Conservation (phyloP, 2,113 vertebrate genomes). For the Atrichornis clamosus region DNA sequence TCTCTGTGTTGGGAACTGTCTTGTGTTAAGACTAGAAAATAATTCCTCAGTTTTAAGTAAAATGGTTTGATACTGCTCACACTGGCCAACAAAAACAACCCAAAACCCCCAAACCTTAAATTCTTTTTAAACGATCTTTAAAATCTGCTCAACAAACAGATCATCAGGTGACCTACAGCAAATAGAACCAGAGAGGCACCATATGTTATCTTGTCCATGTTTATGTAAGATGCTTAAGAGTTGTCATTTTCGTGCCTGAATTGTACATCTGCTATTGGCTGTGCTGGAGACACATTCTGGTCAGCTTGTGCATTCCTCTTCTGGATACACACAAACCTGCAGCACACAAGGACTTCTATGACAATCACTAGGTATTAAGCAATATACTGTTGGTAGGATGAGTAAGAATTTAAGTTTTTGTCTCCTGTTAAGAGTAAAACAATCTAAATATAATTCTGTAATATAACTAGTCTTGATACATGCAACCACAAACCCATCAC, state of each 20-base stretch:
- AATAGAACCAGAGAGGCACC: neutral
- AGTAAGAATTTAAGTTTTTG: neutral
- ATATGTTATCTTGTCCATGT: neutral
- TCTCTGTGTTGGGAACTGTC: neutral
- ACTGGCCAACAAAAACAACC: neutral
- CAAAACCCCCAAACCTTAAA: neutral
- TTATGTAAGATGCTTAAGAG: neutral
- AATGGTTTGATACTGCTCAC: neutral
- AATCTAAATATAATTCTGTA: neutral
- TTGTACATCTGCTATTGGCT: neutral
- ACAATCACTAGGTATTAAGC: neutral
- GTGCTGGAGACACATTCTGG: neutral
- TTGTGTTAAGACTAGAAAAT: neutral
- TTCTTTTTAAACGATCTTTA: neutral
- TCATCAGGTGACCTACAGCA: neutral
- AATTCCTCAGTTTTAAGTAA: neutral
- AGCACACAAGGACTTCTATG: neutral
- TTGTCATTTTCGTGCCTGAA: neutral
- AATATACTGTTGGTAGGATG: neutral
- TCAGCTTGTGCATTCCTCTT: neutral
- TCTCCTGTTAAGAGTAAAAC: neutral
- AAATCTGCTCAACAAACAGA: slow-evolving; percentile 3
- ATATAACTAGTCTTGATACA: neutral
- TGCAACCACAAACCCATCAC: neutral
- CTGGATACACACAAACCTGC: neutral